phyloP scores from a whole-genome alignment of 1,140 invertebrate genomes.

The Sesamia nonagrioides region DNA sequence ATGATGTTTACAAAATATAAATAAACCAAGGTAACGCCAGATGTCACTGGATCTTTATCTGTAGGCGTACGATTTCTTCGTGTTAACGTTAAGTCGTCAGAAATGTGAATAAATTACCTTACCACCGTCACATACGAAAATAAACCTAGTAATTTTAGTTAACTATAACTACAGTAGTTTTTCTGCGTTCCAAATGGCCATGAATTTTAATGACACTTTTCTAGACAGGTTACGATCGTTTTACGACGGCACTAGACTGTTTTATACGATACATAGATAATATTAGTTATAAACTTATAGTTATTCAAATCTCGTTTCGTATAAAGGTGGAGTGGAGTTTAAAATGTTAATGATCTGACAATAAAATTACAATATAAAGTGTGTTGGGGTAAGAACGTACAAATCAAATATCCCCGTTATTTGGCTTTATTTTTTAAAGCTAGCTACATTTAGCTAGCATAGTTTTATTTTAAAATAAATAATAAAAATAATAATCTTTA shows the following conservation, averaged over 20 bases:
- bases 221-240: slow-evolving; percentile 41
- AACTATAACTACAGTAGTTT: slow-evolving; percentile 39
- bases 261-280: slow-evolving; percentile 13
- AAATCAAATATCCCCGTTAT: no score
- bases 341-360: no score
- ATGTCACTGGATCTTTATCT: slow-evolving; percentile 57
- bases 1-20: slow-evolving; percentile 53
- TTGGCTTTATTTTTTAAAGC: no score
- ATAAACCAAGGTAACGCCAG: slow-evolving; percentile 56
- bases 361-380: no score
- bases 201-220: slow-evolving; percentile 52
- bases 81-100: slow-evolving; percentile 15
- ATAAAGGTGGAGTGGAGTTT: neutral
- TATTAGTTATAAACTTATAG: neutral
- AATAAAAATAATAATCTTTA: no score
- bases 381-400: no score
- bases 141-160: slow-evolving; percentile 48
- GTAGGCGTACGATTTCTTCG: slow-evolving; percentile 53
- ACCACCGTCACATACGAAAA: slow-evolving; percentile 47
- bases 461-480: no score
- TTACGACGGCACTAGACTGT: slow-evolving; percentile 30
- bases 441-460: no score
- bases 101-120: neutral
- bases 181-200: slow-evolving; percentile 43
- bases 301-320: neutral